These are phyloP conservation scores for Sebastes dallii DNA, from an alignment of 2,797 vertebrate genomes.

Conservation along the genomic window DNA sequence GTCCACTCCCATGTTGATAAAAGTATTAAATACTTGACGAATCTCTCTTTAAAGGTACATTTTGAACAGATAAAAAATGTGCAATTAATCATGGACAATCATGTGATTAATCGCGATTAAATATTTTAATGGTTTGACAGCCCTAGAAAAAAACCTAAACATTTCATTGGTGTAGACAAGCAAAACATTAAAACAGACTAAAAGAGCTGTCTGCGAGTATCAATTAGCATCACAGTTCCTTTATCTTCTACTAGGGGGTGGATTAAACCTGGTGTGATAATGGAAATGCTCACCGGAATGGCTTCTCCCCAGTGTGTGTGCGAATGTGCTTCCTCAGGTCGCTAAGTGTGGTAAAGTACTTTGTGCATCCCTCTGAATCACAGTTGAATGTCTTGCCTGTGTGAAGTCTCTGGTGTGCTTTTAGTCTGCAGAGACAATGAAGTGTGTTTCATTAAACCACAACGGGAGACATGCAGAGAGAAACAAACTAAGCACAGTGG, in stretches of 20 bases:
- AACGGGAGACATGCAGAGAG: neutral
- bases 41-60: no score
- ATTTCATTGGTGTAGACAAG: neutral
- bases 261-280: slow-evolving; percentile 13
- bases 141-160: neutral
- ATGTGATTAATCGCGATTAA: no score
- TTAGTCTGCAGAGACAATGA: slow-evolving; percentile 84
- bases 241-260: neutral
- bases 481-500: neutral
- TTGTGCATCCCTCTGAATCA: slow-evolving; percentile 99
- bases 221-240: neutral
- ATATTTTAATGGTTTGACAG: no score
- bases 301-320: slow-evolving; percentile 99
- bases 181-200: neutral
- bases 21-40: no score
- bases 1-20: no score
- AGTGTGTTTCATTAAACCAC: slow-evolving; percentile 31
- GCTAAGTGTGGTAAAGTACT: slow-evolving; percentile 99
- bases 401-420: slow-evolving; percentile 99
- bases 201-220: neutral
- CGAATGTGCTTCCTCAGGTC: slow-evolving; percentile 99
- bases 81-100: no score
- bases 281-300: slow-evolving; percentile 89
- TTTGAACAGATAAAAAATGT: no score
- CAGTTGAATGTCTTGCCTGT: slow-evolving; percentile 99